phyloP scores from a whole-genome alignment of 2,797 vertebrate species.

The Darevskia mixta region DNA sequence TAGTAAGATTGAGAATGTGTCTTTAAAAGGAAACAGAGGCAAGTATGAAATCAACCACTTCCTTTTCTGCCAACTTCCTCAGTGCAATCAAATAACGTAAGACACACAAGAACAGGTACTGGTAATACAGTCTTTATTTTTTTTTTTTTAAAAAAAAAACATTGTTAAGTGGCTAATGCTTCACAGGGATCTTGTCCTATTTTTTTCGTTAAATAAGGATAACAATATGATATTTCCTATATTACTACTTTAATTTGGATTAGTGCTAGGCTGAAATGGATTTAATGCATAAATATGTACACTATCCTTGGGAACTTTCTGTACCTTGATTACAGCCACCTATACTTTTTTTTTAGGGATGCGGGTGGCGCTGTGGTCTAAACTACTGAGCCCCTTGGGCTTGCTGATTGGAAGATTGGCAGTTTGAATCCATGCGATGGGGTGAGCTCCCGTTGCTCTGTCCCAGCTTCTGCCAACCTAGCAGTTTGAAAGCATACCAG shows the following conservation, averaged over 20 bases:
- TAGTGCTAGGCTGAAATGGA: neutral
- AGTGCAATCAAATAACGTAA: neutral
- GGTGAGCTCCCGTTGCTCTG: too few relatives aligned
- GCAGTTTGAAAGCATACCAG: too few relatives aligned
- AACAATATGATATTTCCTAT: neutral
- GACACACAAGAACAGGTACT: neutral
- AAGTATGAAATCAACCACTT: constrained; percentile 20
- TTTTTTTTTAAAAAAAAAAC: neutral
- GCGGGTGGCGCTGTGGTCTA: too few relatives aligned
- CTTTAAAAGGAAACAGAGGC: constrained; percentile 35
- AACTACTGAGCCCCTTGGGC: too few relatives aligned
- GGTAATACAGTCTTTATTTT: neutral
- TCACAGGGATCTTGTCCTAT: neutral
- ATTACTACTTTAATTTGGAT: neutral
- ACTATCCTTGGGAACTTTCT: neutral
- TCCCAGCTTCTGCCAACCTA: too few relatives aligned
- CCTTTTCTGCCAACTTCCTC: constrained; percentile 41
- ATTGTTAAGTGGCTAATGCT: neutral
- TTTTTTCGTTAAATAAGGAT: too few relatives aligned
- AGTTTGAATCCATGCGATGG: too few relatives aligned
- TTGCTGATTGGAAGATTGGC: too few relatives aligned
- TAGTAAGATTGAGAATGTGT: neutral
- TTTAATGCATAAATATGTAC: neutral
- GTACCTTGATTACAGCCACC: too few relatives aligned
- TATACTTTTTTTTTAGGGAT: neutral